These are phyloP conservation scores for Aquatica leii DNA, from an alignment of 2,888 invertebrate species.

Conservation along the genomic window DNA sequence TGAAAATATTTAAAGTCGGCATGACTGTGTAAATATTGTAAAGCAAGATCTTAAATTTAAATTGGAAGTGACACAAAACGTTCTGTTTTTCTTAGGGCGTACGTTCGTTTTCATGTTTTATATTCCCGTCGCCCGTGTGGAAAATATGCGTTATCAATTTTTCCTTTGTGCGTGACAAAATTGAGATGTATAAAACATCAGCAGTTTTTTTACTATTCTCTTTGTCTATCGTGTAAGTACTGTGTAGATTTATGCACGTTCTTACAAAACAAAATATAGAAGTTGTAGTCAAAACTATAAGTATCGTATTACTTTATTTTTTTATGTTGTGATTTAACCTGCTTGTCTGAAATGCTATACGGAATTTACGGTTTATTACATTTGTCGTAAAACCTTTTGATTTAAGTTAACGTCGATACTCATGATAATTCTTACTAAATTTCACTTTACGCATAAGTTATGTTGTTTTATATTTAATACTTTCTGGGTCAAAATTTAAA, in stretches of 20 bases:
- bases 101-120: slow-evolving; percentile 38
- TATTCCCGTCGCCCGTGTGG: slow-evolving; percentile 37
- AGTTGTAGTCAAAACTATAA: background rate
- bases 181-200: slow-evolving; percentile 41
- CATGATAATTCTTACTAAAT: no score
- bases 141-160: slow-evolving; percentile 46
- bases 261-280: background rate
- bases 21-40: slow-evolving; percentile 38
- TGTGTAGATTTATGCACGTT: slow-evolving; percentile 19
- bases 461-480: no score
- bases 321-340: no score
- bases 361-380: slow-evolving; percentile 37
- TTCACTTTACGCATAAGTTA: no score
- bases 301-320: slow-evolving; percentile 4
- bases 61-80: slow-evolving; percentile 44
- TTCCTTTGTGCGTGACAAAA: slow-evolving; percentile 40
- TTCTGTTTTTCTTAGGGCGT: slow-evolving; percentile 38
- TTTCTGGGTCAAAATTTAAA: no score
- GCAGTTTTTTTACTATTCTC: slow-evolving; percentile 27
- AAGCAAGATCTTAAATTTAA: slow-evolving; percentile 44
- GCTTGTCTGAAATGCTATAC: slow-evolving; percentile 32
- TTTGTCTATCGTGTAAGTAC: slow-evolving; percentile 8
- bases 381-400: slow-evolving; percentile 31
- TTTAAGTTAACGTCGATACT: no score
- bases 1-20: background rate